Percentiles rank a stretch among this genome's conserved stretches.
phyloP scores from a whole-genome alignment of 2,113 vertebrate genomes.

The Apteryx mantelli region DNA sequence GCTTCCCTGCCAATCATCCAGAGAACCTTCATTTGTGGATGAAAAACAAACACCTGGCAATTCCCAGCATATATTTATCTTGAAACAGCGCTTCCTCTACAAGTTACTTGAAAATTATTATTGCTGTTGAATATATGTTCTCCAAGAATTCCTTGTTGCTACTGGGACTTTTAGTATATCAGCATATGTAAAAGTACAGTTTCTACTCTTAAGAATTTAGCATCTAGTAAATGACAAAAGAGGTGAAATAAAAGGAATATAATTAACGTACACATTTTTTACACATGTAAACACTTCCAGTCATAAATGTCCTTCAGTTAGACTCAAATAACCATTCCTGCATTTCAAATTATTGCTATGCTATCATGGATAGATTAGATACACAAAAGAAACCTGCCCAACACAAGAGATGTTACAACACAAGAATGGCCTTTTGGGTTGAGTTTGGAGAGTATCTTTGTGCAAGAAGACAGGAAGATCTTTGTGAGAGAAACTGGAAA shows the following conservation, averaged over 20 bases:
- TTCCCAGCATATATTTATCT: background rate
- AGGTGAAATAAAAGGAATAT: background rate
- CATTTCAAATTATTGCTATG: background rate
- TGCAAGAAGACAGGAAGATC: background rate
- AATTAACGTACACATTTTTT: background rate
- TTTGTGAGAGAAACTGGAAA: background rate
- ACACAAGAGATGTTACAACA: background rate
- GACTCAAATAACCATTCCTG: background rate
- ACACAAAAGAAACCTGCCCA: background rate
- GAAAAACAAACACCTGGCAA: background rate
- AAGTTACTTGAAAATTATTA: background rate
- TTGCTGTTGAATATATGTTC: background rate
- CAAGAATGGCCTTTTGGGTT: background rate
- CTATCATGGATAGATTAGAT: background rate
- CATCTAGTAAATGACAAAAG: background rate
- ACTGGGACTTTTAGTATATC: background rate
- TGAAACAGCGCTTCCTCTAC: background rate
- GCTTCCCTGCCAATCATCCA: background rate
- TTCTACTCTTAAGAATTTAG: background rate
- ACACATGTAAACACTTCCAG: background rate
- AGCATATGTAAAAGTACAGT: background rate
- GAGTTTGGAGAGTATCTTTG: background rate
- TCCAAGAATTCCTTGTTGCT: background rate
- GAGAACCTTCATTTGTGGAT: background rate
- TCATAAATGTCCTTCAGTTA: background rate